Evolutionary conservation across 2,113 vertebrate species (phyloP), one percentile per base, ranked within the genome.

Genomic region (Ammodytes marinus): DNA sequence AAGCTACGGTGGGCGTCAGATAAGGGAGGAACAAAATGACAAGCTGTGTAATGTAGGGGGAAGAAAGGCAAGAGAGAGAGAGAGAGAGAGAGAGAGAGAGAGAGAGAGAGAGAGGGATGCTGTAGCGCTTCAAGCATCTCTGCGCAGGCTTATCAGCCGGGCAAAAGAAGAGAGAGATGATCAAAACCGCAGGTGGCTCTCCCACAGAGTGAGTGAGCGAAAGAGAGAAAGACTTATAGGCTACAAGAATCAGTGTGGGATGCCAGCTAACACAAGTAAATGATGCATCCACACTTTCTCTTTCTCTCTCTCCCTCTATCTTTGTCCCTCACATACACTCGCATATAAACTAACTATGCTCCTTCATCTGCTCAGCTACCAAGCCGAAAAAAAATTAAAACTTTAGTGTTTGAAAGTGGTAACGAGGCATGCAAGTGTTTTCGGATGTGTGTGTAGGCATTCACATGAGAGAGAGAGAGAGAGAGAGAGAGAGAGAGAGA

Each of bases 171-270:
- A 78, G 46, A 74, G 80, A 61, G 83, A 82, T 73, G 80, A 87
- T 86, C 82, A 84, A 89, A 90, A 88, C 88, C 83, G 86, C 84
- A 91, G 87, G 89, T 92, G 90, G 86, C 69, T 87, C 79, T 82
- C 89, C 82, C 84, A 85, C 57, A 65, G 52, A 71, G 73, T 49
- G 53, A 70, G 76, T 73, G 40, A 43, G 53, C 47, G 61, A 43
- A 39, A 61, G 10, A 47, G 6, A 73, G 40, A 43, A n/a, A 68
- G 37, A 72, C 53, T 69, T 77, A 65, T 13, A 45, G 65, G 79
- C 71, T 79, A 71, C 37, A 39, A 65, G 66, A 85, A 83, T 73
- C 66, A 54, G 78, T 39, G 71, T 85, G 77, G 71, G 74, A 83
- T 5, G 10, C 72, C 10, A 46, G 66, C 49, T 11, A 79, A 85